Percentiles rank a stretch among this genome's conserved stretches.
Conservation (phyloP, 2,113 vertebrate genomes). For the Melospiza melodia region DNA sequence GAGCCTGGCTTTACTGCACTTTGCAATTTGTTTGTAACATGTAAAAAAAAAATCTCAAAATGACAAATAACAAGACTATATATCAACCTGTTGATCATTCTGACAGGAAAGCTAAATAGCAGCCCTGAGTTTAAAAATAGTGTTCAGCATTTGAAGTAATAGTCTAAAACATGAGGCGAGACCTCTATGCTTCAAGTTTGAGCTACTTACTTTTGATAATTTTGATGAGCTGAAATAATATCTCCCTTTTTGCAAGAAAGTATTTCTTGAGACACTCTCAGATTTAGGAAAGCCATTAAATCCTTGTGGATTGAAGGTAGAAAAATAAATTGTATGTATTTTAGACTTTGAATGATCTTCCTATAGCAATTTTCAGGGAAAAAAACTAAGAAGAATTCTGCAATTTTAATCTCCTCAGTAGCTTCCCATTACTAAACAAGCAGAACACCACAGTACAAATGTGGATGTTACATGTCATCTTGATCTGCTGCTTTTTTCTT, state of each 20-base stretch:
- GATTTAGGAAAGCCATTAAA: conserved; percentile 71
- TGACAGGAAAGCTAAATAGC: not conserved
- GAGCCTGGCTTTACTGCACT: not conserved
- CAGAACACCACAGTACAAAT: conserved; percentile 73
- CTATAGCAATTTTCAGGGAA: conserved; percentile 66
- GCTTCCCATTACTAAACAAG: conserved; percentile 81
- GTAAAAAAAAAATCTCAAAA: not conserved
- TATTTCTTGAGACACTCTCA: conserved; percentile 39
- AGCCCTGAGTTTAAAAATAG: not conserved
- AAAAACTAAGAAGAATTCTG: conserved; percentile 76
- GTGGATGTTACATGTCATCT: conserved; percentile 78
- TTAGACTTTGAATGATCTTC: conserved; percentile 77
- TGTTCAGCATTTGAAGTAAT: not conserved
- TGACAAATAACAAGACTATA: not conserved
- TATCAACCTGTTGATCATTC: conserved; percentile 75
- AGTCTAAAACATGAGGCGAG: conserved; percentile 28
- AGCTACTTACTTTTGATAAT: conserved; percentile 45
- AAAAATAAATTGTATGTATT: conserved; percentile 76
- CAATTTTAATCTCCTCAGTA: conserved; percentile 81
- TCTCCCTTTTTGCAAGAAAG: conserved; percentile 18
- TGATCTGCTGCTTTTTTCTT: conserved; percentile 83
- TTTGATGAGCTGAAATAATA: conserved; percentile 58
- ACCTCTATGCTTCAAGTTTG: not conserved
- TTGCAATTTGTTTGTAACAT: not conserved
- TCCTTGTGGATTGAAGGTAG: conserved; percentile 73